These are phyloP conservation scores for Ethmia dodecea DNA, from an alignment of 2,888 invertebrate genomes.

Conservation along the genomic window DNA sequence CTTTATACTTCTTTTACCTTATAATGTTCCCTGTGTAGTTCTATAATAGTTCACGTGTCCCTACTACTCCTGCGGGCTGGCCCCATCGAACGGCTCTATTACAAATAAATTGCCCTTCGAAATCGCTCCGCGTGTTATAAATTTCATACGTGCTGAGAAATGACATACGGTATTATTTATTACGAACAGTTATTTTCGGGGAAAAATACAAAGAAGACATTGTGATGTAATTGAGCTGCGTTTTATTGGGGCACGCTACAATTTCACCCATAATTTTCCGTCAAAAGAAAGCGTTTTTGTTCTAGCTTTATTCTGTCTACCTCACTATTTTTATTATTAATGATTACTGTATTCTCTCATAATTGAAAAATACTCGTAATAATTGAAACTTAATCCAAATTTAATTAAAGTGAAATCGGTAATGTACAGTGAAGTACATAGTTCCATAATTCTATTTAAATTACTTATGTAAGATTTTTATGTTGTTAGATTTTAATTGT, in stretches of 20 bases:
- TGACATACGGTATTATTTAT: constrained; percentile 77
- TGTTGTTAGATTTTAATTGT: too few relatives aligned
- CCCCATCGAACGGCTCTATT: constrained; percentile 60
- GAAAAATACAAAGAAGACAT: constrained; percentile 68
- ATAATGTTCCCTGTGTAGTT: too few relatives aligned
- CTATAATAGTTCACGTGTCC: too few relatives aligned
- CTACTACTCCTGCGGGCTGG: constrained; percentile 26
- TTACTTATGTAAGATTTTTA: too few relatives aligned
- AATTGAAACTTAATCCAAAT: too few relatives aligned
- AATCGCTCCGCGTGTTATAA: constrained; percentile 70
- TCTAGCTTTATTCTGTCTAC: constrained; percentile 1
- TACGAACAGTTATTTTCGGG: constrained; percentile 55
- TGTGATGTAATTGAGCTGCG: constrained; percentile 70
- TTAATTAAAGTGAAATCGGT: too few relatives aligned
- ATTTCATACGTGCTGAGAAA: constrained; percentile 78
- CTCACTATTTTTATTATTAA: too few relatives aligned
- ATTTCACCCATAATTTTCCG: constrained; percentile 15
- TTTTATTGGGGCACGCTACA: constrained; percentile 29
- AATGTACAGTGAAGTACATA: too few relatives aligned
- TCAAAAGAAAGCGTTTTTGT: constrained; percentile 6
- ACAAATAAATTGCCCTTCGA: constrained; percentile 75
- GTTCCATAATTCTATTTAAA: too few relatives aligned
- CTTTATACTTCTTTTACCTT: too few relatives aligned
- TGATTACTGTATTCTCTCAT: too few relatives aligned
- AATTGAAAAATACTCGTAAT: too few relatives aligned